Conservation (phyloP, 2,888 invertebrate species). For the Agrochola lota region DNA sequence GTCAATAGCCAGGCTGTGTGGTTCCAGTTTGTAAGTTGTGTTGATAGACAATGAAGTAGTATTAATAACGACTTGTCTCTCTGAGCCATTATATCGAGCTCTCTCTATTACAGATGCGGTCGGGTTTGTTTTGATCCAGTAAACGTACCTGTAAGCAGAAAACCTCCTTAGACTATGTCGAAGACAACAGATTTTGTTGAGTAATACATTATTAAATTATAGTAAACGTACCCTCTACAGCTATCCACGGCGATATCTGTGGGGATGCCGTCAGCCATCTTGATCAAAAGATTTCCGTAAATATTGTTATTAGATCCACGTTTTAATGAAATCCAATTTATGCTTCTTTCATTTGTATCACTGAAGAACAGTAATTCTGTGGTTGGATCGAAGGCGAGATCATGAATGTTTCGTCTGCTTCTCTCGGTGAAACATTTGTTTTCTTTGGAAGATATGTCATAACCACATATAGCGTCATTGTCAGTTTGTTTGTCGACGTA, state of each 20-base stretch:
- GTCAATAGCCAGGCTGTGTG: background rate
- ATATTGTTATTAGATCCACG: background rate
- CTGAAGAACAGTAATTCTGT: background rate
- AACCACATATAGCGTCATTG: background rate
- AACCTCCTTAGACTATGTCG: background rate
- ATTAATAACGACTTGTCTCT: background rate
- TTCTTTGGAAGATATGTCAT: background rate
- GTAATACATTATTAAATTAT: background rate
- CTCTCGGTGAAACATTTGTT: background rate
- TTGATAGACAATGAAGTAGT: background rate
- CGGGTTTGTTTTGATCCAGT: background rate
- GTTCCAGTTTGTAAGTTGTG: background rate
- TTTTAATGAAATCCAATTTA: background rate
- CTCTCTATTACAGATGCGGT: background rate
- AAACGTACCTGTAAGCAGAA: background rate
- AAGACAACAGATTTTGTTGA: background rate
- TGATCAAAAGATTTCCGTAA: background rate
- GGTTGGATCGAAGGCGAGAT: background rate
- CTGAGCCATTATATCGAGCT: background rate
- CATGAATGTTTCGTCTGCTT: background rate
- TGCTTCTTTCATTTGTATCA: background rate
- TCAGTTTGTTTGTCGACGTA: background rate
- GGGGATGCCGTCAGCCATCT: background rate
- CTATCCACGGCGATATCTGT: background rate
- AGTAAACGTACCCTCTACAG: background rate